A percentile compares a stretch with the other conserved stretches of the same genome.
Evolutionary conservation across 2,797 vertebrate species (phyloP).

Genomic region (Cuculus canorus): DNA sequence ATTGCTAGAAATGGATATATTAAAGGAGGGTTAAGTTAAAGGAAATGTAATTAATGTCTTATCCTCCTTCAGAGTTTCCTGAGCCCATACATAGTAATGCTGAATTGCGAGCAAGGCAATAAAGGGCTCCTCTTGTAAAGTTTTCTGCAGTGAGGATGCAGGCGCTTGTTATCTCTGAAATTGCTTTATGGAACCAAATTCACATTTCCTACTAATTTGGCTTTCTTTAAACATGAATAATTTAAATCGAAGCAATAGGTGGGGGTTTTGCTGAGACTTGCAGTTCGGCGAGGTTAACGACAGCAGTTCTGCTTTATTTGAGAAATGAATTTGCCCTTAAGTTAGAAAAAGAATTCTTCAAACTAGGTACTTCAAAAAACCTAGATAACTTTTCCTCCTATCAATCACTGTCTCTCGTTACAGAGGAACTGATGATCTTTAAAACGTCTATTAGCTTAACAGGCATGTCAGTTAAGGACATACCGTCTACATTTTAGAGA

Average conservation of each 20-base stretch:
- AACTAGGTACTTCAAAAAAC: not conserved
- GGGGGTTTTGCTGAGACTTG: not conserved
- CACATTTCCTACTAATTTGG: not conserved
- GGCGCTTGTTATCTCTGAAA: not conserved
- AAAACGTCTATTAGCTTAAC: not conserved
- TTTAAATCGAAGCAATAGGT: not conserved
- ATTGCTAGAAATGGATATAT: not conserved
- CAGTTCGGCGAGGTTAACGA: not conserved
- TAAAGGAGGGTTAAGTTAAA: not conserved
- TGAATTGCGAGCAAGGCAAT: not conserved
- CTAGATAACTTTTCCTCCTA: not conserved
- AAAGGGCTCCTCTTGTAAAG: not conserved
- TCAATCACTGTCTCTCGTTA: not conserved
- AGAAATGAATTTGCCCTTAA: slow-evolving; percentile 3
- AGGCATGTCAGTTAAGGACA: rapidly evolving
- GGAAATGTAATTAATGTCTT: not conserved
- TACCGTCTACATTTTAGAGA: not conserved
- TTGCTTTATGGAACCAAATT: slow-evolving; percentile 6
- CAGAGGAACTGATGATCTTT: not conserved
- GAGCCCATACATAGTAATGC: not conserved
- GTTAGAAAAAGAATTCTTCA: not conserved
- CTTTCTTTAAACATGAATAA: slow-evolving; percentile 6
- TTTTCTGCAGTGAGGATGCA: not conserved
- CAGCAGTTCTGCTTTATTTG: not conserved
- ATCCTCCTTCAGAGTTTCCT: not conserved